Evolutionary conservation across 2,113 vertebrate genomes (phyloP).

Genomic region (Spea multiplicata): DNA sequence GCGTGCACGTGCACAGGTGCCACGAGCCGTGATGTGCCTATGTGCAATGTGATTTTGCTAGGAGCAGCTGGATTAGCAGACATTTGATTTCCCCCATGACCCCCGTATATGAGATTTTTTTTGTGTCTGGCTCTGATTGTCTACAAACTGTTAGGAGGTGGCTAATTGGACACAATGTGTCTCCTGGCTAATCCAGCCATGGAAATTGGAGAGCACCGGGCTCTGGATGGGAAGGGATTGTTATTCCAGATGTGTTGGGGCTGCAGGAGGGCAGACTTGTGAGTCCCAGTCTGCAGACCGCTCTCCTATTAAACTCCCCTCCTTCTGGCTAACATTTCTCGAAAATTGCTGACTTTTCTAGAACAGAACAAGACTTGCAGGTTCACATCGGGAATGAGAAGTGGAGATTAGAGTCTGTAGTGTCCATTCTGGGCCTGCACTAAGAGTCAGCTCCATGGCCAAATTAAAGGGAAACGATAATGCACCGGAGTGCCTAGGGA

Average conservation of each 20-base stretch:
- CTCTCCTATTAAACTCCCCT: neutral
- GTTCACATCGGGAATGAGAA: too few relatives aligned
- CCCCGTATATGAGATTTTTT: neutral
- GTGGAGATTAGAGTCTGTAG: too few relatives aligned
- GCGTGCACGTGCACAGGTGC: too few relatives aligned
- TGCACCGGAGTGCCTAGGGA: too few relatives aligned
- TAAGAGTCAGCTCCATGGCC: too few relatives aligned
- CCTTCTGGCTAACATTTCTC: neutral
- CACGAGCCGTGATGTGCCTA: too few relatives aligned
- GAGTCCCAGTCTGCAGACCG: neutral
- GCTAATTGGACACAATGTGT: constrained; percentile 7
- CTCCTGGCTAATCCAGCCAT: neutral
- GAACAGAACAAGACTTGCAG: too few relatives aligned
- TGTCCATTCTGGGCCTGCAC: too few relatives aligned
- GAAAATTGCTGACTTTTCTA: neutral
- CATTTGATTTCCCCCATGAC: neutral
- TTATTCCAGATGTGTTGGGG: constrained; percentile 25
- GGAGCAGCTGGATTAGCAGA: too few relatives aligned
- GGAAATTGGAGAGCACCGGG: neutral
- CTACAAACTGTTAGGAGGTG: constrained; percentile 13
- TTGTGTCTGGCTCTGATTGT: constrained; percentile 28
- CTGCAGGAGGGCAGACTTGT: neutral
- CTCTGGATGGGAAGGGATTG: neutral
- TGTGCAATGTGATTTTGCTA: neutral
- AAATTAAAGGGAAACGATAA: too few relatives aligned